Base-by-base conservation (phyloP, 1,140 invertebrate species). In the Cydia fagiglandana region DNA sequence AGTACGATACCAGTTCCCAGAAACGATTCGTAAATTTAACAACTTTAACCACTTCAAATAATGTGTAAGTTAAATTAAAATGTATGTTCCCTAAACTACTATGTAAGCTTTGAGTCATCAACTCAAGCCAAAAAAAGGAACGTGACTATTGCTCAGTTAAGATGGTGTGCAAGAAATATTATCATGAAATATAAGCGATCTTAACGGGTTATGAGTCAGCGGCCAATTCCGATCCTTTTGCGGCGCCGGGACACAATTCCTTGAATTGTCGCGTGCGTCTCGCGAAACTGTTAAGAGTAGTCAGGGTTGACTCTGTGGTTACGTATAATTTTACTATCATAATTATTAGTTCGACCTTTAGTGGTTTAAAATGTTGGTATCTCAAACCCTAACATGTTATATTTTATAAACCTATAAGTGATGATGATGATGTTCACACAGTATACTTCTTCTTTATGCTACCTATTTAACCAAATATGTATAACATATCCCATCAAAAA, bases 261-360 rank as follows among this genome's bases (percentile, higher is more conserved):
- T 70, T 70, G 66, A 70, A 70, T 70, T 70, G 66, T 70, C 66
- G 30, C 66, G 20, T 17, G 34, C 66, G 66, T 70, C 30, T 45
- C 66, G 34, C 66, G 66, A 70, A 70, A 70, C 66, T 41, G 34
- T 70, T 70, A 13, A 70, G 34, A 9, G 50, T 17, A 17, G 50
- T 41, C 15, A 70, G 66, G 66, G 66, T 70, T 70, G 34, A 41
- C 34, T 70, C 12, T 70, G 2, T 15, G 24, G 12, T 66, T 6
- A 66, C 3, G 13, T 20, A 20, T 61, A 61, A 61, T 6, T 20
- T n/a, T n/a, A n/a, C n/a, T n/a, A n/a, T n/a, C n/a, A n/a, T n/a
- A n/a, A 9, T 61, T 6, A 61, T 61, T 9, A 24, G n/a, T 24
- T 61, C 0, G 17, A 24, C 50, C 1, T 50, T 50, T 50, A 61